These are phyloP conservation scores for Lytechinus variegatus DNA, from an alignment of 35 echinoderm and acorn worm genomes.

Conservation along the genomic window DNA sequence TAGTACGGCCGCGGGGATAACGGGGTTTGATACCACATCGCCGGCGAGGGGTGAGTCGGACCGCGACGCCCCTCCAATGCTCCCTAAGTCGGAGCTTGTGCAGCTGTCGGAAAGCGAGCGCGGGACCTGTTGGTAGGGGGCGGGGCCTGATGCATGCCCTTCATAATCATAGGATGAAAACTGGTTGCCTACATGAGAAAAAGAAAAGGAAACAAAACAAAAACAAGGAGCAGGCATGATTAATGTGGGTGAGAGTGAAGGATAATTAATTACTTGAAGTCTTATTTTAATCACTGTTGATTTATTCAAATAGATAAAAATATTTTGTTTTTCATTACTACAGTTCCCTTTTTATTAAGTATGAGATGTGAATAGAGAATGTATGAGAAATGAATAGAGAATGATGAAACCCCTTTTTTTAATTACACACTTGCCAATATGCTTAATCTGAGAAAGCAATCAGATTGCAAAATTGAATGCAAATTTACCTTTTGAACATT, in stretches of 20 bases:
- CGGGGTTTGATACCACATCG: conserved; percentile 76
- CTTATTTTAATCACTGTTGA: too few relatives aligned
- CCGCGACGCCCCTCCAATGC: conserved; percentile 52
- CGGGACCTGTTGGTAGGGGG: conserved; percentile 76
- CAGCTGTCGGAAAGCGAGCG: conserved; percentile 73
- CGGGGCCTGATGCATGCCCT: conserved; percentile 46
- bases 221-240: conserved; percentile 1
- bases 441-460: too few relatives aligned
- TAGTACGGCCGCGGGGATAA: conserved; percentile 95
- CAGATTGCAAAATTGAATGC: too few relatives aligned
- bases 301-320: too few relatives aligned
- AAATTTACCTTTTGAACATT: too few relatives aligned
- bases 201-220: conserved; percentile 55
- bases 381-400: too few relatives aligned
- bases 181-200: conserved; percentile 66
- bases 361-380: too few relatives aligned
- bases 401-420: too few relatives aligned
- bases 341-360: too few relatives aligned
- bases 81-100: conserved; percentile 64
- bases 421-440: too few relatives aligned
- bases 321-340: too few relatives aligned
- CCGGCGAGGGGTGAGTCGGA: conserved; percentile 64
- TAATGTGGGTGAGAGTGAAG: background rate
- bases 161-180: conserved; percentile 78
- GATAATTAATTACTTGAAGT: too few relatives aligned